Percentiles rank a stretch among this genome's conserved stretches.
phyloP scores from a whole-genome alignment of 2,113 vertebrate species.

The Seriola rivoliana region DNA sequence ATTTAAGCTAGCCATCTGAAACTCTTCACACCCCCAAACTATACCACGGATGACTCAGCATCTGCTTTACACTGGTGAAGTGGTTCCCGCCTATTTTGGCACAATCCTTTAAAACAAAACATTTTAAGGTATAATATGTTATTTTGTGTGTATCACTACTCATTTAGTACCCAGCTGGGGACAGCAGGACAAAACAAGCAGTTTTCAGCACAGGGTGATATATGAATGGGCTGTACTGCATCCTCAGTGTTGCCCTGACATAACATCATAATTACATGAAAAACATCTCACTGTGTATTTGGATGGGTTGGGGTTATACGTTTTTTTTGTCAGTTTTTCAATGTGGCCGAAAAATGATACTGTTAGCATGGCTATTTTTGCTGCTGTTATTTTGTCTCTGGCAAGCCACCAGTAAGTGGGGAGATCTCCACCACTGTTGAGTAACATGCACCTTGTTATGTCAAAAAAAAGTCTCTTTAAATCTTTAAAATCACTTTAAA shows the following conservation, averaged over 20 bases:
- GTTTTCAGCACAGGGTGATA: background rate
- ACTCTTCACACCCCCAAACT: background rate
- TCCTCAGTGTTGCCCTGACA: background rate
- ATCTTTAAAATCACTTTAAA: slow-evolving; percentile 34
- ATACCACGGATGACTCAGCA: background rate
- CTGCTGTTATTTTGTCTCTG: background rate
- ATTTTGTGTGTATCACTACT: background rate
- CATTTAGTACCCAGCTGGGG: background rate
- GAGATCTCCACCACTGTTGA: background rate
- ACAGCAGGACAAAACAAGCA: background rate
- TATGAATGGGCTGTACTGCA: background rate
- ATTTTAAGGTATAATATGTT: background rate
- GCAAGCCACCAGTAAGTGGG: background rate
- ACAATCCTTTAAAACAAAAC: background rate
- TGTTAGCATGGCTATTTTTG: background rate
- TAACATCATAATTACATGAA: slow-evolving; percentile 13
- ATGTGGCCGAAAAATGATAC: background rate
- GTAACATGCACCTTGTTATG: background rate
- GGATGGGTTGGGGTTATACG: background rate
- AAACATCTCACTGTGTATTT: background rate
- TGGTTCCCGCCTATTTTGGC: background rate
- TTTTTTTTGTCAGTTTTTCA: background rate
- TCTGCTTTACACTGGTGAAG: background rate
- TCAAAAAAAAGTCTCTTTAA: slow-evolving; percentile 44
- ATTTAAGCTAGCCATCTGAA: slow-evolving; percentile 4